phyloP scores from a whole-genome alignment of 2,797 vertebrate genomes.

The Pangasius djambal region DNA sequence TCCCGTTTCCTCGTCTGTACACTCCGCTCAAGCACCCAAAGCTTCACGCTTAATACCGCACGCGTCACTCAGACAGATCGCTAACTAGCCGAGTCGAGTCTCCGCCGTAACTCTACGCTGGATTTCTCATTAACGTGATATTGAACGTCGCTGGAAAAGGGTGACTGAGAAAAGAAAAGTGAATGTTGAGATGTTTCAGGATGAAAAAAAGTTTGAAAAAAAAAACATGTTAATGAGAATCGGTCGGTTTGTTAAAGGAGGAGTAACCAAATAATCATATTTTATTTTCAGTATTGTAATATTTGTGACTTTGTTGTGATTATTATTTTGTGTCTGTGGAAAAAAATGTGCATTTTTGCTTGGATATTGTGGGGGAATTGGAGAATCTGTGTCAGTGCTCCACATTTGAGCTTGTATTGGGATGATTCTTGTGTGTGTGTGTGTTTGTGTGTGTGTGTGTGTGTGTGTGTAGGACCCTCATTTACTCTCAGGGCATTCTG shows the following conservation, averaged over 20 bases:
- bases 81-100: too few relatives aligned
- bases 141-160: neutral
- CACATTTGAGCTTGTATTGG: neutral
- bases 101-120: neutral
- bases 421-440: too few relatives aligned
- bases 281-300: neutral
- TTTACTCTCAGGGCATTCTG: slow-evolving; percentile 31
- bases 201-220: neutral
- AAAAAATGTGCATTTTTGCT: neutral
- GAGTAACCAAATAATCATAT: neutral
- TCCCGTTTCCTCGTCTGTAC: neutral
- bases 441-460: slow-evolving; percentile 8
- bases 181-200: too few relatives aligned
- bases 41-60: too few relatives aligned
- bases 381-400: neutral
- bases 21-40: neutral
- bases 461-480: slow-evolving; percentile 5
- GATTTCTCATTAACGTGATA: neutral
- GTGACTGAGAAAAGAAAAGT: neutral
- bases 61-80: too few relatives aligned
- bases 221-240: neutral
- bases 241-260: neutral
- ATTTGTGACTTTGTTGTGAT: neutral
- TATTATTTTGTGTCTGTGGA: neutral
- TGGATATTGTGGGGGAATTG: neutral